A percentile compares a stretch with the other conserved stretches of the same genome.
Evolutionary conservation across 2,113 vertebrate genomes (phyloP).

Genomic region (Procavia capensis): DNA sequence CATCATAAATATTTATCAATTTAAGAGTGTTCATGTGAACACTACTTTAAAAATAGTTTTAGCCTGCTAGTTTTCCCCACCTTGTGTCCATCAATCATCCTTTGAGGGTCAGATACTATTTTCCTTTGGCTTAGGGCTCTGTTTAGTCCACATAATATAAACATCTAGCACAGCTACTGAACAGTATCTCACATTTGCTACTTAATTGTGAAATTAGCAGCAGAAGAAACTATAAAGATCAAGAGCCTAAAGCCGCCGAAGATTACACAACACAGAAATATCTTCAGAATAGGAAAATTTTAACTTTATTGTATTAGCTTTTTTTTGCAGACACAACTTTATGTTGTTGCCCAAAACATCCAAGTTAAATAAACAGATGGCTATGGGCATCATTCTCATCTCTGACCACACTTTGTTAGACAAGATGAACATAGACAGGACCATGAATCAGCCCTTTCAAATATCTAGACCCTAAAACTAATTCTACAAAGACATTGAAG

Average conservation of each 20-base stretch:
- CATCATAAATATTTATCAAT: neutral
- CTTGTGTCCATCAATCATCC: neutral
- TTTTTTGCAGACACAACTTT: neutral
- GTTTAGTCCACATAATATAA: neutral
- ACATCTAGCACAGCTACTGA: neutral
- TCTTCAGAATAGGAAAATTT: neutral
- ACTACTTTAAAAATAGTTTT: neutral
- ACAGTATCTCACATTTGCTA: neutral
- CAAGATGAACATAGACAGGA: neutral
- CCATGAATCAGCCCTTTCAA: neutral
- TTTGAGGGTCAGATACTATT: neutral
- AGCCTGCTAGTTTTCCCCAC: neutral
- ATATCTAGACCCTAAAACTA: neutral
- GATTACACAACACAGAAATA: neutral
- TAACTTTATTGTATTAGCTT: neutral
- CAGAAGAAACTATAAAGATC: neutral
- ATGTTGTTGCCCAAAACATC: neutral
- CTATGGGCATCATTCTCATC: neutral
- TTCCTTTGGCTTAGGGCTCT: neutral
- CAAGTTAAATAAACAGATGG: neutral
- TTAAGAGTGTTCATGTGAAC: neutral
- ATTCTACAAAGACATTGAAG: neutral
- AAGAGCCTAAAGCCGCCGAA: neutral
- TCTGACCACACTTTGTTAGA: neutral
- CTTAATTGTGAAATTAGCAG: neutral